A percentile compares a stretch with the other conserved stretches of the same genome.
Evolutionary conservation across 1,140 invertebrate genomes (phyloP).

Genomic region (Pseudomyrmex pallidus): DNA sequence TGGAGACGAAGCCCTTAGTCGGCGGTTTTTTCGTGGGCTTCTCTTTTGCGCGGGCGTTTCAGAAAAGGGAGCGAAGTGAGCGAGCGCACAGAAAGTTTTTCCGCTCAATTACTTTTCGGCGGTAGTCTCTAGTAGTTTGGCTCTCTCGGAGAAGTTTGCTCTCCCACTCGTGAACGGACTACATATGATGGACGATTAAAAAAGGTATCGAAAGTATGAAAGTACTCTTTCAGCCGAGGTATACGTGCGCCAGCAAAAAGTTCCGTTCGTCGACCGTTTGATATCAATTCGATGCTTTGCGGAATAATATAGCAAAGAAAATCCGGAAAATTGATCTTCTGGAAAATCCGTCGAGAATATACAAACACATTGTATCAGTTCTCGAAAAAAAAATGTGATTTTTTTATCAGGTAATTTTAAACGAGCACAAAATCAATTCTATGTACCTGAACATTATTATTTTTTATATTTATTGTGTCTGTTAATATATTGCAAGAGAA

Average conservation of each 20-base stretch:
- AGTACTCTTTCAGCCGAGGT: slow-evolving; percentile 52
- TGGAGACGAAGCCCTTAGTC: slow-evolving; percentile 48
- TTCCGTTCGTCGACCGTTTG: slow-evolving; percentile 25
- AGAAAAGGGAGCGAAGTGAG: background rate
- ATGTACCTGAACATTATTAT: too few species aligned
- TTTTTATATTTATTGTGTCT: too few species aligned
- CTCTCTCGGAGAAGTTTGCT: slow-evolving; percentile 52
- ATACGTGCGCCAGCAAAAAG: slow-evolving; percentile 41
- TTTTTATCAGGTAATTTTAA: background rate
- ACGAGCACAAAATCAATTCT: too few species aligned
- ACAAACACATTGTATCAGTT: background rate
- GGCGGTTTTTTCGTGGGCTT: slow-evolving; percentile 54
- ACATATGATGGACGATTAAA: slow-evolving; percentile 61
- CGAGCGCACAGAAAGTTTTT: slow-evolving; percentile 52
- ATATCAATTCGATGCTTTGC: slow-evolving; percentile 52
- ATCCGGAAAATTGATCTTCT: slow-evolving; percentile 7
- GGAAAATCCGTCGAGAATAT: slow-evolving; percentile 2
- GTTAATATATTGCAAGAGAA: background rate
- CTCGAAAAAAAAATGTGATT: background rate
- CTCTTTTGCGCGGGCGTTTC: slow-evolving; percentile 43
- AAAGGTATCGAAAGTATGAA: slow-evolving; percentile 58
- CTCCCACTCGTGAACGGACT: slow-evolving; percentile 58
- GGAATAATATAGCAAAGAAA: background rate
- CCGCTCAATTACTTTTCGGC: slow-evolving; percentile 61
- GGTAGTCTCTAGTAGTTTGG: slow-evolving; percentile 51